Evolutionary conservation across 2,113 vertebrate genomes (phyloP).

Genomic region (Pygoscelis adeliae): DNA sequence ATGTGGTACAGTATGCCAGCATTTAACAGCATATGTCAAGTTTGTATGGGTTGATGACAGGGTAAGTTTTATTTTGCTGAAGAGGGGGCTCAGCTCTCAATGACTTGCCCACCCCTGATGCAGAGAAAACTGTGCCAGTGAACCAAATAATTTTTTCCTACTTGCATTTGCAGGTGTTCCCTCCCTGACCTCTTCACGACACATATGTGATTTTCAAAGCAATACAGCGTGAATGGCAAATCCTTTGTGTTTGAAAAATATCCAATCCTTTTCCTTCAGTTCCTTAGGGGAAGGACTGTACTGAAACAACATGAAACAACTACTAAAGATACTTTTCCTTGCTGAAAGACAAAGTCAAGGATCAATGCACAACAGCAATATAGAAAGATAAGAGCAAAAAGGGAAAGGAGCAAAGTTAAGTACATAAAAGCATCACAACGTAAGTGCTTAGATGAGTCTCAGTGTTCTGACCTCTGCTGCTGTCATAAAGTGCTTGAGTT

Average conservation of each 20-base stretch:
- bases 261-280: not conserved
- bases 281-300: not conserved
- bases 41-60: constrained; percentile 19
- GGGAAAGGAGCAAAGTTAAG: not conserved
- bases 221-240: not conserved
- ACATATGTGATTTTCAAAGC: not conserved
- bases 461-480: not conserved
- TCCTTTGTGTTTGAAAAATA: not conserved
- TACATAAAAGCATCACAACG: not conserved
- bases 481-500: not conserved
- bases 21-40: not conserved
- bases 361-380: not conserved
- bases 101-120: not conserved
- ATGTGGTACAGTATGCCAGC: not conserved
- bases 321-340: not conserved
- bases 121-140: not conserved
- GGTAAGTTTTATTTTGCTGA: not conserved
- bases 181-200: not conserved
- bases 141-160: not conserved
- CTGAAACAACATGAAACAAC: not conserved
- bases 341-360: not conserved
- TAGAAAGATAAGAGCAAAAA: not conserved
- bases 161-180: not conserved
- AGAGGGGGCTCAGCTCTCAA: not conserved
- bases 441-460: not conserved